These are phyloP conservation scores for Helicolenus hilgendorfi DNA, from an alignment of 2,797 vertebrate species.

Conservation along the genomic window DNA sequence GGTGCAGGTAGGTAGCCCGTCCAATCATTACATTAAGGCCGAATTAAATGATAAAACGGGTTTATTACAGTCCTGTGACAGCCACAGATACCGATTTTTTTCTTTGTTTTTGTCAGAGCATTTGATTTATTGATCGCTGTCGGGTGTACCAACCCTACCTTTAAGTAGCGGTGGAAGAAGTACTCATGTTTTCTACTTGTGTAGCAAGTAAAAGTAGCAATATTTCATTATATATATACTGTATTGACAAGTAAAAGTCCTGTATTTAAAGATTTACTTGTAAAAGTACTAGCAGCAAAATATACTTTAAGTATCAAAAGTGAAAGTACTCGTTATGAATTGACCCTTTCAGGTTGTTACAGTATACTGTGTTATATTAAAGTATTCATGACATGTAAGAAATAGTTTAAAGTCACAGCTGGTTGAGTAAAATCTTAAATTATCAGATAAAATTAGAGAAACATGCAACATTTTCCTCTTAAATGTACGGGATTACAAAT, in stretches of 20 bases:
- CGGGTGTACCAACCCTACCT: fast-evolving
- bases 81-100: fast-evolving
- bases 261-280: not conserved
- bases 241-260: not conserved
- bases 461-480: no score
- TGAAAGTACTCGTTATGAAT: not conserved
- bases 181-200: not conserved
- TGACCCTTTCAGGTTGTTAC: not conserved
- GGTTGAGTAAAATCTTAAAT: no score
- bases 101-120: no score
- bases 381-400: not conserved
- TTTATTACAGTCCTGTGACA: no score
- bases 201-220: not conserved
- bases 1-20: no score
- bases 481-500: no score
- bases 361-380: not conserved
- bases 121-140: no score
- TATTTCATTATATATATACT: not conserved
- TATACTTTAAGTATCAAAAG: not conserved
- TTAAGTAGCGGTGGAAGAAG: not conserved
- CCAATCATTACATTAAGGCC: no score
- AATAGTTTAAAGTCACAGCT: not conserved
- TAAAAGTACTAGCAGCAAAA: not conserved
- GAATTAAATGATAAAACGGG: no score
- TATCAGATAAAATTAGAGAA: no score